A percentile compares a stretch with the other conserved stretches of the same genome.
Conservation (phyloP, 2,888 invertebrate species). For the Seira sanloemensis region DNA sequence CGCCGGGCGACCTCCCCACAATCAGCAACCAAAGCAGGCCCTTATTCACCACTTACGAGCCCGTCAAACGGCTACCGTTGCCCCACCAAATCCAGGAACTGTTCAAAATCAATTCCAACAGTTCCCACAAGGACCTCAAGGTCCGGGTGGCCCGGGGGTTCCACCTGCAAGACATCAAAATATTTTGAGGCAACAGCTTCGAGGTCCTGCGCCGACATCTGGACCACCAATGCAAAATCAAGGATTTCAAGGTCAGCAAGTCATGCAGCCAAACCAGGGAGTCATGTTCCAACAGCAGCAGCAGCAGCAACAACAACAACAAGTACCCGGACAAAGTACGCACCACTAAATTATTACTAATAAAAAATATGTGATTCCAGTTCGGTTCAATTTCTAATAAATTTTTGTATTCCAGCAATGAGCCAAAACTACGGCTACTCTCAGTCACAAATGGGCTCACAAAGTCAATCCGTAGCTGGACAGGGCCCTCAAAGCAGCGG, state of each 20-base stretch:
- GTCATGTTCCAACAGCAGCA: conserved; percentile 78
- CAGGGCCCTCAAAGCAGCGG: conserved; percentile 34
- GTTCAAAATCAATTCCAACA: conserved; percentile 70
- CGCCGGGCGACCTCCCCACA: conserved; percentile 76
- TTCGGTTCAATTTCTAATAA: no score
- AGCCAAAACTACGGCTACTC: conserved; percentile 80
- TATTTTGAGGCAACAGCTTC: conserved; percentile 70
- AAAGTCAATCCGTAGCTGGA: conserved; percentile 60
- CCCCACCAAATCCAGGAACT: conserved; percentile 76
- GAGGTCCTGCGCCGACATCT: conserved; percentile 64
- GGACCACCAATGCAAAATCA: conserved; percentile 65
- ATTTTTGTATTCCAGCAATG: conserved; percentile 76
- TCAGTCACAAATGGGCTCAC: conserved; percentile 63
- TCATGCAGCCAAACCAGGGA: conserved; percentile 74
- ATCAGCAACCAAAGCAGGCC: conserved; percentile 86
- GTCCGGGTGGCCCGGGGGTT: conserved; percentile 24
- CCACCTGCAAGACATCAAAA: conserved; percentile 66
- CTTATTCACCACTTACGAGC: conserved; percentile 89
- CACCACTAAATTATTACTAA: neutral
- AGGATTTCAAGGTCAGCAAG: conserved; percentile 63
- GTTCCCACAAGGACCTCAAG: conserved; percentile 66
- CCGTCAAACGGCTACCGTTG: conserved; percentile 80
- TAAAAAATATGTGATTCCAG: no score
- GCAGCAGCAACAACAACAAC: conserved; percentile 78
- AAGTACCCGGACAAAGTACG: conserved; percentile 74